Evolutionary conservation across 1,140 invertebrate species (phyloP).

Genomic region (Pseudomyrmex gracilis): DNA sequence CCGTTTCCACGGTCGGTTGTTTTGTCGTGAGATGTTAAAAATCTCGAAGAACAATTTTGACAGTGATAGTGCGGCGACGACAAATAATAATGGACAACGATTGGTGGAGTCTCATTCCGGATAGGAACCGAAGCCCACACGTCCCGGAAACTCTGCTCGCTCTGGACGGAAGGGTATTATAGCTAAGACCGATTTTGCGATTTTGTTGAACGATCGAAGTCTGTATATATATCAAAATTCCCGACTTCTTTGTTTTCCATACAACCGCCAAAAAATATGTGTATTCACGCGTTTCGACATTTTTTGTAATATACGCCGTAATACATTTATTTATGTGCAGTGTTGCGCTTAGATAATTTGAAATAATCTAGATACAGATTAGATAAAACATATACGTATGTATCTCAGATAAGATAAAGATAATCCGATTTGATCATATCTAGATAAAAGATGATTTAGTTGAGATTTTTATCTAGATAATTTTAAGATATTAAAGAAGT

Average conservation of each 20-base stretch:
- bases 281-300: too few relatives aligned
- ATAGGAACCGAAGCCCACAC: constrained; percentile 80
- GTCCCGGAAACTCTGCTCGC: constrained; percentile 87
- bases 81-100: constrained; percentile 85
- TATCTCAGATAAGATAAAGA: too few relatives aligned
- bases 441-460: too few relatives aligned
- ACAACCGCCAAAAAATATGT: too few relatives aligned
- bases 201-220: neutral
- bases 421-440: too few relatives aligned
- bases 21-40: constrained; percentile 64
- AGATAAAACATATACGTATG: too few relatives aligned
- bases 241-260: constrained; percentile 18
- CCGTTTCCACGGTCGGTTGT: constrained; percentile 78
- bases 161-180: constrained; percentile 87
- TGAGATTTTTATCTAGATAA: too few relatives aligned
- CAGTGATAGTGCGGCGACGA: constrained; percentile 41
- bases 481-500: too few relatives aligned
- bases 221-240: neutral
- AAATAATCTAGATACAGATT: too few relatives aligned
- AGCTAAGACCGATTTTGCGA: constrained; percentile 2
- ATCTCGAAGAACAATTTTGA: constrained; percentile 34
- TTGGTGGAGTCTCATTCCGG: constrained; percentile 88
- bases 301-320: too few relatives aligned
- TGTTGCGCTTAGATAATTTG: too few relatives aligned
- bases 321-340: too few relatives aligned